These are phyloP conservation scores for Hetaerina titia DNA, from an alignment of 2,888 invertebrate genomes.

Conservation along the genomic window DNA sequence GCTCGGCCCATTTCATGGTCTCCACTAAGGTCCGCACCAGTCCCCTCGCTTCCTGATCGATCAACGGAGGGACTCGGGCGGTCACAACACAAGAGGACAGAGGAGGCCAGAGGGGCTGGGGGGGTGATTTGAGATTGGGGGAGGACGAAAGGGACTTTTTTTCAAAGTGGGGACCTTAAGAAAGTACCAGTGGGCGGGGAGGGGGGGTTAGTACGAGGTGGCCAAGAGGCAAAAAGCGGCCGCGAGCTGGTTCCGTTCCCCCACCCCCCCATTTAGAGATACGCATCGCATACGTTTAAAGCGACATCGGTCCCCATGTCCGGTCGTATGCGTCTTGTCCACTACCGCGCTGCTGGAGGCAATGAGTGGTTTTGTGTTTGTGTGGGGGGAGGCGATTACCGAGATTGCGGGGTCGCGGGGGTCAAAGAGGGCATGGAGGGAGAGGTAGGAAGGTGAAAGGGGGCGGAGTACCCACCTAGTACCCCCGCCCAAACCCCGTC, in stretches of 20 bases:
- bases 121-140: too few species aligned
- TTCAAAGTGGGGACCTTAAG: too few species aligned
- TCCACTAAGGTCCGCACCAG: background rate
- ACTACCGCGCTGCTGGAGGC: background rate
- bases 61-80: background rate
- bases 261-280: too few species aligned
- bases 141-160: too few species aligned
- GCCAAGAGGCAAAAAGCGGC: too few species aligned
- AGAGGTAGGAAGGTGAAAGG: background rate
- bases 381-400: background rate
- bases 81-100: background rate
- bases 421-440: background rate
- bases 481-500: too few species aligned
- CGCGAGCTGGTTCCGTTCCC: too few species aligned
- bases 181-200: too few species aligned
- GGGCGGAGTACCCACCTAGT: too few species aligned
- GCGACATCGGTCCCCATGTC: background rate
- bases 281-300: too few species aligned
- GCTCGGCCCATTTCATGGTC: too few species aligned
- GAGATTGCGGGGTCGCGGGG: background rate
- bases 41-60: background rate
- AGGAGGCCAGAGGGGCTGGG: background rate
- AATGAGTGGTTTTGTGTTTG: background rate
- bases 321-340: background rate
- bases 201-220: too few species aligned